These are phyloP conservation scores for Ellobius talpinus DNA, from an alignment of 2,113 vertebrate genomes.

Conservation along the genomic window DNA sequence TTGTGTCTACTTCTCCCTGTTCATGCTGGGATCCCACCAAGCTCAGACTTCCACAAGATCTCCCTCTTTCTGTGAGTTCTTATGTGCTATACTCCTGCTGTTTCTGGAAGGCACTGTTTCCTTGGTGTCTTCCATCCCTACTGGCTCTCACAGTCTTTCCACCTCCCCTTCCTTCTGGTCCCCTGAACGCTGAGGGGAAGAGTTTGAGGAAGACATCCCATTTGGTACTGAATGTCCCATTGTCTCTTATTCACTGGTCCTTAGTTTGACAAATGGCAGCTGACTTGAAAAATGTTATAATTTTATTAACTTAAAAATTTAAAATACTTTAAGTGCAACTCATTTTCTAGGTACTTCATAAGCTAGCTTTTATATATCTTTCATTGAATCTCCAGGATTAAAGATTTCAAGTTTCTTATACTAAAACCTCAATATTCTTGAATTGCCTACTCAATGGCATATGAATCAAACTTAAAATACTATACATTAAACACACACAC, in stretches of 20 bases:
- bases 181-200: too few species aligned
- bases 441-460: too few species aligned
- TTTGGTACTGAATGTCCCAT: too few species aligned
- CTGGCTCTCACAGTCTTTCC: not conserved
- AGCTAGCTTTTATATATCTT: not conserved
- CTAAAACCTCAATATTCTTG: too few species aligned
- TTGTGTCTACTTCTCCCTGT: not conserved
- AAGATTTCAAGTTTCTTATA: too few species aligned
- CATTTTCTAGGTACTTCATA: slow-evolving; percentile 2
- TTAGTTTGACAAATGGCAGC: not conserved
- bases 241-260: not conserved
- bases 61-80: not conserved
- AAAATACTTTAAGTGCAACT: not conserved
- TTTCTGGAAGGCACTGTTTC: not conserved
- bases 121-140: not conserved
- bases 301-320: not conserved
- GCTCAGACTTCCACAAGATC: not conserved
- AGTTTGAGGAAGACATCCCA: too few species aligned
- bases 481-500: too few species aligned
- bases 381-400: too few species aligned
- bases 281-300: not conserved
- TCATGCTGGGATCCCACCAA: not conserved
- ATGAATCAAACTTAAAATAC: too few species aligned
- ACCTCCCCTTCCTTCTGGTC: not conserved
- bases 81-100: not conserved